Base-by-base conservation (phyloP, 2,113 vertebrate species). In the Nipponia nippon region DNA sequence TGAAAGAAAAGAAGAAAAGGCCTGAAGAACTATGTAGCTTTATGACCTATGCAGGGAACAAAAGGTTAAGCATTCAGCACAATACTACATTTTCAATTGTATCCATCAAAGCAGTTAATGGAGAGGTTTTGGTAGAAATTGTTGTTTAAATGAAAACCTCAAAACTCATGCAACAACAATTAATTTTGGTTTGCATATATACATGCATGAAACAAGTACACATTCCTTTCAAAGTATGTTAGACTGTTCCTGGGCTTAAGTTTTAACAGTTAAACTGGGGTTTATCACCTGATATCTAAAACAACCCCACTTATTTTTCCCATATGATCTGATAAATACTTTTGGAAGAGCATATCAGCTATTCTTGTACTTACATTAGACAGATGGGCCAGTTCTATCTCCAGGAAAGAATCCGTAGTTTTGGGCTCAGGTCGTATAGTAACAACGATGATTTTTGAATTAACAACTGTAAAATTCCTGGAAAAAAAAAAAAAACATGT, bases 401-500 rank as follows among this genome's bases (percentile, higher is more conserved):
- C 99, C 98, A 99, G 97, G 90, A 99, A 98, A 7, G 99, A 98
- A 94, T 99, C 99, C 0, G 98, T 98, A 61, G 98, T 97, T 98
- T 98, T 99, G 44, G 99, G 99, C 95, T 99, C 99, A 3, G 99
- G 99, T 91, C 99, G 98, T 97, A 99, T 99, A 49, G 99, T 99
- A 82, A 99, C 99, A 88, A 99, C 99, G 16, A 99, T 99, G 94
- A 99, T 99, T 98, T 99, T 99, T 75, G 99, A 99, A 98, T 99
- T 99, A 89, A 99, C 98, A 40, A 99, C 99, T 12, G 99, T 99
- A 97, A 99, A 99, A 98, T 99, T 99, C 98, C 99, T 99, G 98
- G 6, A 26, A 15, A 6, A 13, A 42, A 10, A 23, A 26, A 15
- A 6, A 16, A 42, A 23, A 11, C 8, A 53, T 26, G 83, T 49